These are phyloP conservation scores for Cylas formicarius DNA, from an alignment of 1,140 invertebrate genomes.

Conservation along the genomic window DNA sequence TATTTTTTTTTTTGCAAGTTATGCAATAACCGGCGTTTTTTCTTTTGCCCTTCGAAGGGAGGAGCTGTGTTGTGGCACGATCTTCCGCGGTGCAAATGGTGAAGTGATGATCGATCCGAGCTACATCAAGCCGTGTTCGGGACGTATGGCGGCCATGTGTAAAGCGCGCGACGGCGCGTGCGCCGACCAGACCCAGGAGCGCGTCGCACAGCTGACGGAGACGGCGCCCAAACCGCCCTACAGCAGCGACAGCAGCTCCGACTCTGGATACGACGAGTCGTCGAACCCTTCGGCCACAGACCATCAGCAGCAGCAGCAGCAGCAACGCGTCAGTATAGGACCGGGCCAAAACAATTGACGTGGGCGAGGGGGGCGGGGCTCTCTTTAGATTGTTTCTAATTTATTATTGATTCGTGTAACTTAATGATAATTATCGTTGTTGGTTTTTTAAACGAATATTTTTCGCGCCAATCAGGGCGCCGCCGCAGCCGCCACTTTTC, in stretches of 20 bases:
- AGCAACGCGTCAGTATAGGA: too few species aligned
- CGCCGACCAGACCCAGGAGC: neutral
- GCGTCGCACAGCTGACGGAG: constrained; percentile 15
- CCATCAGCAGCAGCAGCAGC: too few species aligned
- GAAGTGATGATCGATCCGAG: constrained; percentile 59
- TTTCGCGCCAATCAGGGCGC: too few species aligned
- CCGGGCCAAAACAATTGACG: too few species aligned
- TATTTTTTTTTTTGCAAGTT: constrained; percentile 1
- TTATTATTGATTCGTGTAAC: too few species aligned
- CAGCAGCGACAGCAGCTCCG: constrained; percentile 52
- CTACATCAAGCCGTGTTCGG: constrained; percentile 54
- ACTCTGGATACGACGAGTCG: constrained; percentile 57
- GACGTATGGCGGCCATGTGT: constrained; percentile 36
- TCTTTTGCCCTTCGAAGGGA: constrained; percentile 55
- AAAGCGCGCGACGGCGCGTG: constrained; percentile 18
- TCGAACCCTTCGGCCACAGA: too few species aligned
- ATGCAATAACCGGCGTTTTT: constrained; percentile 9
- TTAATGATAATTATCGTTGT: too few species aligned
- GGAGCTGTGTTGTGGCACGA: constrained; percentile 63
- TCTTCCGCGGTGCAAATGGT: constrained; percentile 60
- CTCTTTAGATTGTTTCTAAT: too few species aligned
- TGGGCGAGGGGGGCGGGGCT: too few species aligned
- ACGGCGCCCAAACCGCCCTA: neutral
- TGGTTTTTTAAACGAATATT: too few species aligned
- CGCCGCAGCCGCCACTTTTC: too few species aligned